phyloP scores from a whole-genome alignment of 1,140 invertebrate species.

The Temnothorax longispinosus region DNA sequence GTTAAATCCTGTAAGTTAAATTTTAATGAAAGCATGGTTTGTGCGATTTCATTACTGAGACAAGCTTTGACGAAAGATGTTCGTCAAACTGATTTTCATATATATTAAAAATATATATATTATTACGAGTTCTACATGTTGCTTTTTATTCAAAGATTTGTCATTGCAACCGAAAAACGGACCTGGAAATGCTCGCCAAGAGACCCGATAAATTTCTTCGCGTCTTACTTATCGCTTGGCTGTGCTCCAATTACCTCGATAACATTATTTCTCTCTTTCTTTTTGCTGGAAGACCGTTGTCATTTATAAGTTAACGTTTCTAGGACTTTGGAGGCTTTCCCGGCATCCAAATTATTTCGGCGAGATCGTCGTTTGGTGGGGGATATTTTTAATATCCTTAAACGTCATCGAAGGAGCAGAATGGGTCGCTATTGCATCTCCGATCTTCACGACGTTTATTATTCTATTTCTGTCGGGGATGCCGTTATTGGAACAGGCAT shows the following conservation, averaged over 20 bases:
- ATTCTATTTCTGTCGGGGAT: conserved; percentile 96
- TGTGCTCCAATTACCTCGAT: neutral
- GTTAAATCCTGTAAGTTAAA: neutral
- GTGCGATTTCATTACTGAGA: neutral
- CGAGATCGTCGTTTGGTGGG: conserved; percentile 97
- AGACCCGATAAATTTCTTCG: neutral
- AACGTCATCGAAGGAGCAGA: conserved; percentile 93
- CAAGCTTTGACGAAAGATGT: neutral
- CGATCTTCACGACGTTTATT: conserved; percentile 95
- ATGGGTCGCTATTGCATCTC: conserved; percentile 94
- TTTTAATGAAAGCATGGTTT: neutral
- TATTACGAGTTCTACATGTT: neutral
- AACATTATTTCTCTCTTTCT: neutral
- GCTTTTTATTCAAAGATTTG: neutral
- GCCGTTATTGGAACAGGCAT: conserved; percentile 93
- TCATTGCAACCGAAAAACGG: too few species aligned
- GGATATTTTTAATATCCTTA: conserved; percentile 95
- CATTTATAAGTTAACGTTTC: conserved; percentile 49
- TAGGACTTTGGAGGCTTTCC: conserved; percentile 95
- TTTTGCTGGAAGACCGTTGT: neutral
- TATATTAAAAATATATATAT: neutral
- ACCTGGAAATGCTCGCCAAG: neutral
- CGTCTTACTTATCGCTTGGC: neutral
- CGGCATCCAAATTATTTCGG: conserved; percentile 98
- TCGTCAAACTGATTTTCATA: neutral